Evolutionary conservation across 1,140 invertebrate genomes (phyloP), one percentile per base, ranked within the genome.

Genomic region (Drosophila burlai): DNA sequence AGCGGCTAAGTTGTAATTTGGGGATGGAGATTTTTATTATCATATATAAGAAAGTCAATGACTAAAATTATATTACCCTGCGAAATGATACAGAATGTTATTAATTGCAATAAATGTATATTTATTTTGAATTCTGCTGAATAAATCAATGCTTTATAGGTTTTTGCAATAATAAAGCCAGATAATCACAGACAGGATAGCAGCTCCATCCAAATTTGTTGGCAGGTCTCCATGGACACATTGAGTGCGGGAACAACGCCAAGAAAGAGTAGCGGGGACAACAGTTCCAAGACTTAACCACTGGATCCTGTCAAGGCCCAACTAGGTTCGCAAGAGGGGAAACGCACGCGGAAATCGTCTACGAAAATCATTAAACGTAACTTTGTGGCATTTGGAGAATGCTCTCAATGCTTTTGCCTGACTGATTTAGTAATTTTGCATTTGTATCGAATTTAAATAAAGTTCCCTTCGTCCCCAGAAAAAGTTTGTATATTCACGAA

Each of bases 171-270:
- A 55, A 38, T 38, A 34, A 18, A 50, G n/a, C 24, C 21, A 40
- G 29, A 21, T 45, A 59, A 49, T 54, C 29, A 64, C 46, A 57
- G 50, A 40, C 43, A 24, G 45, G 65, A 64, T 58, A 79, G 62
- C 40, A 61, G 42, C 49, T 50, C 11, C 15, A 26, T 24, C 16
- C 26, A 31, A 65, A 54, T 72, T 55, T 61, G 21, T 50, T 58
- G 45, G 38, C 60, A 62, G 60, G 65, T 90, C 85, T 90, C 85
- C 82, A 90, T 65, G 82, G 85, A 90, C 57, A 90, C 76, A 69
- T 69, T 85, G 71, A 80, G 82, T 82, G 76, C 60, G 31, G 18
- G 15, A 29, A 29, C 16, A 24, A 34, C 16, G 21, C 18, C 34
- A 71, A 49, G 36, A 29, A 36, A 52, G 66, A 68, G 11, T 57